Conservation (phyloP, 1,140 invertebrate genomes). For the Mya arenaria region DNA sequence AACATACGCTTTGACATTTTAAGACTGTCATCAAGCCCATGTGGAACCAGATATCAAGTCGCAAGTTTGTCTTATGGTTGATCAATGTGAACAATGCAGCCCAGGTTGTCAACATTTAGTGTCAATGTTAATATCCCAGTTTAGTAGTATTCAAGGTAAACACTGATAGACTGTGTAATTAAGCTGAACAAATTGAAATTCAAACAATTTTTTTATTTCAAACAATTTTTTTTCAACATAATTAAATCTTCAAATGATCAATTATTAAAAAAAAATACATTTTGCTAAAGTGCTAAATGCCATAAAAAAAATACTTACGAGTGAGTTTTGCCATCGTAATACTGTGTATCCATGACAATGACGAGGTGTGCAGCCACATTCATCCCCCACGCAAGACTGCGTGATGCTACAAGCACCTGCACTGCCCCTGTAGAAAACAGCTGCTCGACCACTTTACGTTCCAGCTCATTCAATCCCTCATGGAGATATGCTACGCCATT, state of each 20-base stretch:
- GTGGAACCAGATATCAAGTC: no score
- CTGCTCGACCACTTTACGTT: constrained; percentile 94
- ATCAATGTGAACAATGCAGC: no score
- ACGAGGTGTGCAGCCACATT: constrained; percentile 95
- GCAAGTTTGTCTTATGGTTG: no score
- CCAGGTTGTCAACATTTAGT: no score
- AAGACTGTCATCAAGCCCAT: no score
- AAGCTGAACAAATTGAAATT: no score
- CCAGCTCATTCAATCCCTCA: constrained; percentile 92
- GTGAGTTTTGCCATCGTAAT: constrained; percentile 95
- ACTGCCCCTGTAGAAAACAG: constrained; percentile 96
- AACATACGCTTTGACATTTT: no score
- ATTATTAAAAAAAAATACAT: not conserved
- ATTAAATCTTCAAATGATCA: not conserved
- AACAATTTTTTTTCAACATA: no score
- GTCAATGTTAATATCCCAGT: no score
- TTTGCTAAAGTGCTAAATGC: not conserved
- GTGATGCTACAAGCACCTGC: constrained; percentile 94
- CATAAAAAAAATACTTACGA: constrained; percentile 72
- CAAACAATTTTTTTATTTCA: no score
- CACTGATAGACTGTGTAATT: no score
- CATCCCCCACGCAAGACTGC: constrained; percentile 95
- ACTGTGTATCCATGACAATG: constrained; percentile 98
- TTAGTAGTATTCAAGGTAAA: no score
- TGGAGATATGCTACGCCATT: constrained; percentile 99